Percentiles rank a stretch among this genome's conserved stretches.
These are phyloP conservation scores for Allophyes oxyacanthae DNA, from an alignment of 2,888 invertebrate species.

Conservation along the genomic window DNA sequence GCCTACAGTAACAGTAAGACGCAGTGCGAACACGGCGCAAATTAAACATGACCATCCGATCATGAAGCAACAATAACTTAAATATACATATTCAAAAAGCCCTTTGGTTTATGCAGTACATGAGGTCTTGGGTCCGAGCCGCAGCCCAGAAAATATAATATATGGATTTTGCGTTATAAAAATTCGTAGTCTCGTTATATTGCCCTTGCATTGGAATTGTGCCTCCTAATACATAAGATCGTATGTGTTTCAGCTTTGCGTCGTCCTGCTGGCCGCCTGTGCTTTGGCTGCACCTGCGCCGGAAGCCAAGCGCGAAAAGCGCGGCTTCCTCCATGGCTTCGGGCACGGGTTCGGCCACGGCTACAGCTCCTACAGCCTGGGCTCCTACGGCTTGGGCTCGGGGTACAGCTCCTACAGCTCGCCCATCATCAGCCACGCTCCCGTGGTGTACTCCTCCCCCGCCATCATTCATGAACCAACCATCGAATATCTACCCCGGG, in stretches of 20 bases:
- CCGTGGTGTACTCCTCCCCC: slow-evolving; percentile 26
- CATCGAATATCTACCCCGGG: slow-evolving; percentile 67
- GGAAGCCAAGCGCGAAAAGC: slow-evolving; percentile 64
- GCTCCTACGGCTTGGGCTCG: slow-evolving; percentile 16
- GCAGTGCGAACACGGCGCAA: not conserved
- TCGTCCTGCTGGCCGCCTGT: slow-evolving; percentile 60
- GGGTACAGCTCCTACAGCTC: slow-evolving; percentile 23
- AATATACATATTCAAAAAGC: no score
- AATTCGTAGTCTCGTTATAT: no score
- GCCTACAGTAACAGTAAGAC: not conserved
- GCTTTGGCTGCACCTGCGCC: slow-evolving; percentile 58
- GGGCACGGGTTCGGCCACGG: slow-evolving; percentile 27
- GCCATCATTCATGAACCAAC: slow-evolving; percentile 57
- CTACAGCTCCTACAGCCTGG: slow-evolving; percentile 33
- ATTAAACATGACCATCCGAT: no score
- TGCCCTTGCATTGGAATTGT: no score
- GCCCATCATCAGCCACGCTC: slow-evolving; percentile 40
- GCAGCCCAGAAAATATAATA: no score
- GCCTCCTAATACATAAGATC: not conserved
- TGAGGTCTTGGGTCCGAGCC: no score
- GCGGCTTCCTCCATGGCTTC: slow-evolving; percentile 54
- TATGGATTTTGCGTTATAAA: no score
- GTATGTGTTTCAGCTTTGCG: slow-evolving; percentile 54
- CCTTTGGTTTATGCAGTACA: no score
- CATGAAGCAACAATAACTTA: no score